Conservation (phyloP, 1,140 invertebrate genomes). For the Chymomyza costata region DNA sequence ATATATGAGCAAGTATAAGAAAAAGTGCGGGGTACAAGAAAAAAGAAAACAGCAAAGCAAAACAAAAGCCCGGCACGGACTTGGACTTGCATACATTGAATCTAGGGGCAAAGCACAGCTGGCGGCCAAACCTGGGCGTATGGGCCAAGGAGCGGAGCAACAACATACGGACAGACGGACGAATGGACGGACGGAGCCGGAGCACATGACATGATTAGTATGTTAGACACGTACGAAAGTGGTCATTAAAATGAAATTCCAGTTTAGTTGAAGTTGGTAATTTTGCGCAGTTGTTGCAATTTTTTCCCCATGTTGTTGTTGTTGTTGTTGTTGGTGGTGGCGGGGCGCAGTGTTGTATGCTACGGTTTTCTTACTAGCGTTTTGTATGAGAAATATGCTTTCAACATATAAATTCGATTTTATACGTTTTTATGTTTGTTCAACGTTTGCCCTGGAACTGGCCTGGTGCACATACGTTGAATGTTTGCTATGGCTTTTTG, state of each 20-base stretch:
- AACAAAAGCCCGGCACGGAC: constrained; percentile 59
- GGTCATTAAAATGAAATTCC: constrained; percentile 75
- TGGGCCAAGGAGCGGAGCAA: too few relatives aligned
- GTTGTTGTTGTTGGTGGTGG: too few relatives aligned
- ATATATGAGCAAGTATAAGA: too few relatives aligned
- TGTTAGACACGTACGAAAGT: constrained; percentile 74
- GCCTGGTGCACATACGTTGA: too few relatives aligned
- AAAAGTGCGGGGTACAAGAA: not conserved
- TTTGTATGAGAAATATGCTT: constrained; percentile 62
- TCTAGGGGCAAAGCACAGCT: too few relatives aligned
- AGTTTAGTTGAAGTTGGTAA: constrained; percentile 71
- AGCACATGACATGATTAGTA: constrained; percentile 70
- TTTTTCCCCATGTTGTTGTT: constrained; percentile 29
- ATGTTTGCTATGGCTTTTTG: constrained; percentile 15
- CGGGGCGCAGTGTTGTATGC: constrained; percentile 7
- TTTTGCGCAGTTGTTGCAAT: constrained; percentile 73
- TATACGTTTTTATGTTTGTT: constrained; percentile 69
- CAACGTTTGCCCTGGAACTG: constrained; percentile 40
- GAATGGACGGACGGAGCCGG: not conserved
- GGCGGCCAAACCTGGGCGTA: too few relatives aligned
- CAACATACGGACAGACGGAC: constrained; percentile 19
- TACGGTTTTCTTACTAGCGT: constrained; percentile 18
- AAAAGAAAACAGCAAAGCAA: constrained; percentile 53
- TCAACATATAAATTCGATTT: constrained; percentile 71
- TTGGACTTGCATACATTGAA: too few relatives aligned